These are phyloP conservation scores for Portevinia maculata DNA, from an alignment of 2,888 invertebrate genomes.

Conservation along the genomic window DNA sequence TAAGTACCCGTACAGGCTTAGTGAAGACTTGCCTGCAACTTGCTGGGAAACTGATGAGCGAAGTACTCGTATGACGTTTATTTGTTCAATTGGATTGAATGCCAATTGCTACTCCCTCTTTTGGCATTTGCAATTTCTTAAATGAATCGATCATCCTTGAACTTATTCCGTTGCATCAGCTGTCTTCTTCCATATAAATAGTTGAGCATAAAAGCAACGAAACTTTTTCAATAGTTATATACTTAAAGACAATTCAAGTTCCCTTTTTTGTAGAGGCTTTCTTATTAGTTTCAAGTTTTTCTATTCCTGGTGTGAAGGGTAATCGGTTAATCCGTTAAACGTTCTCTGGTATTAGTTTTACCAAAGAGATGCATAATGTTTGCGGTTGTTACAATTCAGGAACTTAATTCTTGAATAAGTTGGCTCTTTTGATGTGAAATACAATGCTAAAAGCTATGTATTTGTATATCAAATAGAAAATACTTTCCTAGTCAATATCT, in stretches of 20 bases:
- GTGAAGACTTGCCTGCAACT: background rate
- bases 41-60: background rate
- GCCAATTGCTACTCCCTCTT: background rate
- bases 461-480: too few relatives aligned
- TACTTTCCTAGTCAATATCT: too few relatives aligned
- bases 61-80: background rate
- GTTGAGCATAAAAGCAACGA: background rate
- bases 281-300: background rate
- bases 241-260: background rate
- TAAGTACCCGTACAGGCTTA: background rate
- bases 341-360: too few relatives aligned
- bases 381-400: too few relatives aligned
- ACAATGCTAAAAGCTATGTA: too few relatives aligned
- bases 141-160: background rate
- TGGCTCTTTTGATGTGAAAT: too few relatives aligned
- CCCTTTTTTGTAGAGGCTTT: background rate
- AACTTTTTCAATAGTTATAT: constrained; percentile 1
- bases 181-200: background rate
- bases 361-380: too few relatives aligned
- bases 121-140: background rate
- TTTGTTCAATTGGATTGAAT: background rate
- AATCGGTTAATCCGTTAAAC: too few relatives aligned
- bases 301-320: background rate
- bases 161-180: constrained; percentile 1
- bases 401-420: too few relatives aligned